Evolutionary conservation across 2,113 vertebrate genomes (phyloP), one percentile per base, ranked within the genome.

Genomic region (Chrysochloris asiatica): DNA sequence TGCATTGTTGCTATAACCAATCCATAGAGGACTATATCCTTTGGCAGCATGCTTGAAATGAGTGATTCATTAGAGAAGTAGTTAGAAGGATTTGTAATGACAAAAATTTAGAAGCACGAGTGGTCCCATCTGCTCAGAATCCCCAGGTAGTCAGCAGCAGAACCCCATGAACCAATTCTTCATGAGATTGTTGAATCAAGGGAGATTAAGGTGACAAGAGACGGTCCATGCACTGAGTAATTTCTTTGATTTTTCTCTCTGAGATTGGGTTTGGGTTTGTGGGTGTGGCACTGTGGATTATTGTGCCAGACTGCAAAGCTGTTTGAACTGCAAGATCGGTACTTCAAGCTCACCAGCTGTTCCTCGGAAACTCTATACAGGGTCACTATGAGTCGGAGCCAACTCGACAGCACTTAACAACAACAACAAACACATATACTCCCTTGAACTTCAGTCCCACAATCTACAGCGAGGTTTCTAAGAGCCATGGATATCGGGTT

Each of bases 61-160:
- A 82, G 59, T 71, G 63, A 45, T 38, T 76, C 14, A 82, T 83
- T 83, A 84, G 56, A 92, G 52, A 56, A 81, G 28, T 24, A 65
- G 30, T 56, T 77, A 78, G 76, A 76, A 83, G 52, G 4, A 82
- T 92, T 86, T 87, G 28, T 50, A 89, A 83, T 71, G 67, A 83
- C 43, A 12, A n/a, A 79, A 63, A 59, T 76, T 54, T 75, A 76
- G 30, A 89, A 89, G 56, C 69, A 59, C 73, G 59, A 63, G 13
- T 33, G 11, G 33, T 52, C n/a, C n/a, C 19, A 21, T 65, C 22
- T 71, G 6, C 73, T 63, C 17, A 14, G 16, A 4, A n/a, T 52
- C 30, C 38, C 43, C 41, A n/a, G n/a, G n/a, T n/a, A n/a, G 67
- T 73, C 67, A 73, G 43, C 13, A 71, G 45, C 45, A 92, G 47